Base-by-base conservation (phyloP, 2,113 vertebrate genomes). In the Psilopogon haemacephalus region DNA sequence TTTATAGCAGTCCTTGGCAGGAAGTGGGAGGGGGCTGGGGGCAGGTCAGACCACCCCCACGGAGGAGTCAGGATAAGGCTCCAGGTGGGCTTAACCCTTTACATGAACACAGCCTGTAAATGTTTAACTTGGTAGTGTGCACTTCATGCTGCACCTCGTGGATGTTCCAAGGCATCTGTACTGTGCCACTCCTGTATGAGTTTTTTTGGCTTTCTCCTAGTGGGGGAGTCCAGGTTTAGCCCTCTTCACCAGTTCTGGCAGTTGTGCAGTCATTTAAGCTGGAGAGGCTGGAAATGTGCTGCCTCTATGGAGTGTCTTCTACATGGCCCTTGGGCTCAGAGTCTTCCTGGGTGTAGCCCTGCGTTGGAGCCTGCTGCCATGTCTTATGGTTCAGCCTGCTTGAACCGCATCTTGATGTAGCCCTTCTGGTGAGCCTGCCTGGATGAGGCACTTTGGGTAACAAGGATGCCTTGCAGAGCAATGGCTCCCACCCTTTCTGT, bases 111-210 rank as follows among this genome's bases (percentile, higher is more conserved):
- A 24, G 8, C 28, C 26, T 35, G 8, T 19, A 50, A 55, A 4
- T 50, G 8, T 32, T 87, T 59, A 27, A 63, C 24, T 46, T 2
- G 7, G 15, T 54, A 50, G 37, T 9, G 16, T 15, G 50, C 17
- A 54, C 27, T 50, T 69, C 0, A 0, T 42, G 19, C 16, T 84
- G 26, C 8, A 28, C 0, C 0, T 62, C 50, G 12, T 8, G 14
- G 38, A 6, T 5, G 3, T 15, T 42, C 40, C 54, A 37, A 37
- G 54, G 2, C 30, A 54, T 54, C 56, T 62, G 30, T 37, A n/a
- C 37, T 60, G 12, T 77, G 32, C 28, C 65, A n/a, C 26, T 78
- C 8, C 9, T 23, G 5, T 9, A 16, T 12, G 3, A 58, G 27
- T 90, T 88, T 63, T 75, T 6, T 48, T 67, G 6, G 15, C 12